Evolutionary conservation across 2,113 vertebrate genomes (phyloP).

Genomic region (Poecilia latipinna): DNA sequence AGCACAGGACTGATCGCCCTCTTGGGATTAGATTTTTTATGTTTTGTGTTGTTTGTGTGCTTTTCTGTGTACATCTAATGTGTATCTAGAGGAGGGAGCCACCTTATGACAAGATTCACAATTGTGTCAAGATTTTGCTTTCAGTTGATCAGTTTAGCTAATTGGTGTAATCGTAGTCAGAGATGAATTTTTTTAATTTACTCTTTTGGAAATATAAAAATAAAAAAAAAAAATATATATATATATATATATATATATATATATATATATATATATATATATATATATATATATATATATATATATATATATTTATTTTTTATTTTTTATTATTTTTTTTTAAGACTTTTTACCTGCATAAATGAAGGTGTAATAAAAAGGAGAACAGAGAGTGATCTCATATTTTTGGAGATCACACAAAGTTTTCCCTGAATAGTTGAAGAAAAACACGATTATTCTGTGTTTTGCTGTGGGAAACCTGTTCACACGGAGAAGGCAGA

Average conservation of each 20-base stretch:
- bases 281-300: background rate
- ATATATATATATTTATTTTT: too few relatives aligned
- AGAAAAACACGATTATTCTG: background rate
- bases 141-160: background rate
- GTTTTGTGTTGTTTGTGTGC: background rate
- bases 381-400: background rate
- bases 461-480: background rate
- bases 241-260: too few relatives aligned
- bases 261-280: background rate
- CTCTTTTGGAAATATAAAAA: too few relatives aligned
- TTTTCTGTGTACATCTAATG: background rate
- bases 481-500: background rate
- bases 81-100: background rate
- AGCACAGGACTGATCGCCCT: too few relatives aligned
- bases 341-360: background rate
- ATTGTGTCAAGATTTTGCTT: background rate
- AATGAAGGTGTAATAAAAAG: background rate
- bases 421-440: background rate
- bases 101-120: background rate
- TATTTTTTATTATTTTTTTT: too few relatives aligned
- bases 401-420: too few relatives aligned
- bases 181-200: background rate
- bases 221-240: too few relatives aligned
- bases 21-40: too few relatives aligned
- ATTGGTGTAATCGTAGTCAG: background rate